phyloP scores from a whole-genome alignment of 2,888 invertebrate genomes.

The Laothoe populi region DNA sequence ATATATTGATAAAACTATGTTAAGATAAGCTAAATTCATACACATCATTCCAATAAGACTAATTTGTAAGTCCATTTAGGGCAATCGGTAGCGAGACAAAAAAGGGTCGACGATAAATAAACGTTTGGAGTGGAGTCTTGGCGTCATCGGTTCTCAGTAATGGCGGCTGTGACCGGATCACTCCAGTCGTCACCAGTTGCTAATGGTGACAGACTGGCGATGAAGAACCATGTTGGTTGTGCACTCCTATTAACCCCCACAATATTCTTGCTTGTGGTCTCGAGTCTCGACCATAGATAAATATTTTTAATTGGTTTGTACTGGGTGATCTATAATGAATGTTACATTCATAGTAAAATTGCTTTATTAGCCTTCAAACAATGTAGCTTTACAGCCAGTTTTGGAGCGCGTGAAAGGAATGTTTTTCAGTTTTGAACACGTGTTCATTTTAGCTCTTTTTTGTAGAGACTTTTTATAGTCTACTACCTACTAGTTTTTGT shows the following conservation, averaged over 20 bases:
- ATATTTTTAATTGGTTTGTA: conserved; percentile 38
- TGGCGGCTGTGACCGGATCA: conserved; percentile 45
- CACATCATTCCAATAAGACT: conserved; percentile 28
- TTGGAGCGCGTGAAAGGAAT: neutral
- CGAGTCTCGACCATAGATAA: conserved; percentile 26
- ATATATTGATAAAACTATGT: neutral
- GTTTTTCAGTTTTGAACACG: no score
- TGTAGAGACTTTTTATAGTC: no score
- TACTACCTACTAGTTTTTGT: no score
- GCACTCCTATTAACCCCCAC: conserved; percentile 61
- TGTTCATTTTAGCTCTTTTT: neutral
- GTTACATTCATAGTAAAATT: conserved; percentile 9
- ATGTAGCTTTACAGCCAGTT: neutral
- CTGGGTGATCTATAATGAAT: conserved; percentile 4
- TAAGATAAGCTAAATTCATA: neutral
- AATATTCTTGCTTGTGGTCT: conserved; percentile 43
- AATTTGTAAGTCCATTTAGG: conserved; percentile 61
- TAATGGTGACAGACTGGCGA: conserved; percentile 36
- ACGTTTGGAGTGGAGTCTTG: conserved; percentile 33
- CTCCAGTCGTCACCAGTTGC: conserved; percentile 44
- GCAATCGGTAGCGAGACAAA: conserved; percentile 49
- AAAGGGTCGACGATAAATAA: conserved; percentile 55
- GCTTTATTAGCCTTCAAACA: neutral
- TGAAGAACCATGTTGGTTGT: conserved; percentile 46
- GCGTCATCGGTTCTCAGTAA: conserved; percentile 33